These are phyloP conservation scores for Eumerus sabulonum DNA, from an alignment of 2,888 invertebrate genomes.

Conservation along the genomic window DNA sequence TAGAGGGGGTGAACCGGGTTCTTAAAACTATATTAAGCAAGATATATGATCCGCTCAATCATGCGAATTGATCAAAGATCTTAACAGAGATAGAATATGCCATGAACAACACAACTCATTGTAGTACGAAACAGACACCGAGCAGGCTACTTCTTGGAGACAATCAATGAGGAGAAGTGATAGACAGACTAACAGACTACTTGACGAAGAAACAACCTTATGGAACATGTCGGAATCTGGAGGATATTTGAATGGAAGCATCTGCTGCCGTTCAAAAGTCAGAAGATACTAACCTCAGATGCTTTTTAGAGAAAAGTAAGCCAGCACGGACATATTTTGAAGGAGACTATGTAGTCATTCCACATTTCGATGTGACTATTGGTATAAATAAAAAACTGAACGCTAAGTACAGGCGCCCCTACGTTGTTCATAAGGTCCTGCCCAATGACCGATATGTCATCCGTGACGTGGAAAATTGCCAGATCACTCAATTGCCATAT, in stretches of 20 bases:
- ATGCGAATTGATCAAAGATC: neutral
- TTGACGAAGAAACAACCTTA: neutral
- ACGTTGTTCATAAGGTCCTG: too few relatives aligned
- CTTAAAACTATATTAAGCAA: neutral
- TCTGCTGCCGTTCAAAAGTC: conserved; percentile 16
- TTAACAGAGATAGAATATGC: neutral
- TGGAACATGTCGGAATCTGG: too few relatives aligned
- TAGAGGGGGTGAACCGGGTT: neutral
- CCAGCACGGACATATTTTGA: conserved; percentile 43
- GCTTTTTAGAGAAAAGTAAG: conserved; percentile 37
- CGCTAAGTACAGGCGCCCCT: neutral
- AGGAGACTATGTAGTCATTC: conserved; percentile 4
- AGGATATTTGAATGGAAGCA: too few relatives aligned
- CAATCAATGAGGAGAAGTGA: neutral
- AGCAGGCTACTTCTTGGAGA: neutral
- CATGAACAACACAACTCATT: neutral
- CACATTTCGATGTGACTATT: conserved; percentile 1
- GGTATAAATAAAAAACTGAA: conserved; percentile 4
- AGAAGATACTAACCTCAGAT: conserved; percentile 23
- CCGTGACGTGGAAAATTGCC: conserved; percentile 4
- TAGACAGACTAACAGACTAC: neutral
- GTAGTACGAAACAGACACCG: neutral
- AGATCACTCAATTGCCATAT: conserved; percentile 14
- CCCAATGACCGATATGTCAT: conserved; percentile 4
- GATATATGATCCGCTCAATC: neutral